Conservation (phyloP, 2,113 vertebrate species). For the Oriolus oriolus region DNA sequence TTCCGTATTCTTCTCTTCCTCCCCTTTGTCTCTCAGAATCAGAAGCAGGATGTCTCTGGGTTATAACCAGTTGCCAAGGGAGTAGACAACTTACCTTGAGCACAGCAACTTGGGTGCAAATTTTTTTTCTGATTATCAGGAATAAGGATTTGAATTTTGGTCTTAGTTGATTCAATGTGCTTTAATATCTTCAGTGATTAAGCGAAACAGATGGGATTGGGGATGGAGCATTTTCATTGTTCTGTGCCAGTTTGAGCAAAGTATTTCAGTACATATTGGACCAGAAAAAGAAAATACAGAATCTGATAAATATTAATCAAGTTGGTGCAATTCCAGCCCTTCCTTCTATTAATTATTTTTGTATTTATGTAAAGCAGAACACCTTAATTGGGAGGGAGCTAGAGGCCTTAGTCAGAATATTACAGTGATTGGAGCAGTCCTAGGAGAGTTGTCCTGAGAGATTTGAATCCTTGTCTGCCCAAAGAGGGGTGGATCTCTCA, state of each 20-base stretch:
- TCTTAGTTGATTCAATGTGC: not conserved
- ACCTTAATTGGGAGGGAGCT: not conserved
- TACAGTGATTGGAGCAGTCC: not conserved
- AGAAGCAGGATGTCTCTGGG: not conserved
- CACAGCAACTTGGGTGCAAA: not conserved
- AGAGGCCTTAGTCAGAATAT: not conserved
- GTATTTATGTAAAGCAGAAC: not conserved
- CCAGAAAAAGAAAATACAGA: not conserved
- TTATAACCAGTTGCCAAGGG: not conserved
- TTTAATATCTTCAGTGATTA: not conserved
- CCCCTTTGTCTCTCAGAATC: not conserved
- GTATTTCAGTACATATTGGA: not conserved
- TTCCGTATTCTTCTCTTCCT: not conserved
- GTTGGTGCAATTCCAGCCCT: not conserved
- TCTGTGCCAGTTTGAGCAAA: not conserved
- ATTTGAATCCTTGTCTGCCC: not conserved
- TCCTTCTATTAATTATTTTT: not conserved
- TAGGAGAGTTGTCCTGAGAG: not conserved
- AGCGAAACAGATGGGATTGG: not conserved
- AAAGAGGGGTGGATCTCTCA: not conserved
- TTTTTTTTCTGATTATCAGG: not conserved
- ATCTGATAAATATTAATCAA: not conserved
- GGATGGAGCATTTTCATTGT: not conserved
- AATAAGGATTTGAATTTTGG: not conserved
- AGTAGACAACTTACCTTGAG: not conserved